Percentiles rank a stretch among this genome's conserved stretches.
These are phyloP conservation scores for Otus sunia DNA, from an alignment of 2,113 vertebrate genomes.

Conservation along the genomic window DNA sequence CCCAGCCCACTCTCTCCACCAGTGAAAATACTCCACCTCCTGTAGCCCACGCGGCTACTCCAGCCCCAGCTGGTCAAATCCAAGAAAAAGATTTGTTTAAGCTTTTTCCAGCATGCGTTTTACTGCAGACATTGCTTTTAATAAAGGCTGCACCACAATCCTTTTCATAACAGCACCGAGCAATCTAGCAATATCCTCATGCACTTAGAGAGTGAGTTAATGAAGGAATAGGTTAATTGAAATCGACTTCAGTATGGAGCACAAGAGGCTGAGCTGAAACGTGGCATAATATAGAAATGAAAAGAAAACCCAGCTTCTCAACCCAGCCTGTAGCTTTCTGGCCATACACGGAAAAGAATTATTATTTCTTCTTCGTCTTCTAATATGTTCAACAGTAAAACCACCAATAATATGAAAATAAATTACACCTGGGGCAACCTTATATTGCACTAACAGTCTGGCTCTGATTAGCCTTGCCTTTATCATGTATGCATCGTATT, in stretches of 20 bases:
- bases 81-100: slow-evolving; percentile 62
- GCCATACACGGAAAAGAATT: slow-evolving; percentile 55
- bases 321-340: slow-evolving; percentile 36
- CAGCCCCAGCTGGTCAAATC: slow-evolving; percentile 20
- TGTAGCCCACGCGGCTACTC: not conserved
- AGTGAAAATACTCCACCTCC: not conserved
- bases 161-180: slow-evolving; percentile 17
- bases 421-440: slow-evolving; percentile 82
- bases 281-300: slow-evolving; percentile 63
- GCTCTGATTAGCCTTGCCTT: slow-evolving; percentile 82
- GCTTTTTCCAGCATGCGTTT: slow-evolving; percentile 22
- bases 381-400: slow-evolving; percentile 71
- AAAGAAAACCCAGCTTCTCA: slow-evolving; percentile 60
- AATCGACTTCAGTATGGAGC: slow-evolving; percentile 17
- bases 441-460: slow-evolving; percentile 81
- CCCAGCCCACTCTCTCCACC: not conserved
- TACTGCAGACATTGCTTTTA: slow-evolving; percentile 45
- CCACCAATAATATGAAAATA: slow-evolving; percentile 75
- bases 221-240: slow-evolving; percentile 68
- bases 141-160: slow-evolving; percentile 52
- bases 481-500: slow-evolving; percentile 87
- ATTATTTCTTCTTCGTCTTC: slow-evolving; percentile 69
- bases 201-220: slow-evolving; percentile 64
- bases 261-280: not conserved
- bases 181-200: slow-evolving; percentile 64